phyloP scores from a whole-genome alignment of 2,888 invertebrate species.

The Chesias legatella region DNA sequence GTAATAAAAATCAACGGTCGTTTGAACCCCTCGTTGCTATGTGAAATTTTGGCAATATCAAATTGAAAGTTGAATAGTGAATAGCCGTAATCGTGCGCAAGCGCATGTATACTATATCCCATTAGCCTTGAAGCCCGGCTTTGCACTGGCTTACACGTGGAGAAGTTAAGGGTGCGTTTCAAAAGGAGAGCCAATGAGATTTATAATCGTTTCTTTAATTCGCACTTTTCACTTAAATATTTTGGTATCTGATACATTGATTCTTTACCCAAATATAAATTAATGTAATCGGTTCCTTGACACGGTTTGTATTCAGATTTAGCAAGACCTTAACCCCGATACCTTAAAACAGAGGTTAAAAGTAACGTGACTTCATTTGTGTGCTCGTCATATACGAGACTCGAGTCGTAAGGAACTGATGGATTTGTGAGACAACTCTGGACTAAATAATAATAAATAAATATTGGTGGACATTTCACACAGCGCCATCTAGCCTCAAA shows the following conservation, averaged over 20 bases:
- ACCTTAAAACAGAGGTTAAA: too few species aligned
- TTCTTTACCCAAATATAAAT: neutral
- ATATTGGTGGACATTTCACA: too few species aligned
- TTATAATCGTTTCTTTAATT: too few species aligned
- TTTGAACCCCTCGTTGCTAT: conserved; percentile 3
- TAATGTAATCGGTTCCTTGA: conserved; percentile 6
- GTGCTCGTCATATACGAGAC: too few species aligned
- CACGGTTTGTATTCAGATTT: conserved; percentile 9
- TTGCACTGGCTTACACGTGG: conserved; percentile 48
- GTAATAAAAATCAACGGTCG: too few species aligned
- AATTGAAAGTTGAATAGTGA: conserved; percentile 3
- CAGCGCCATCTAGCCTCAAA: too few species aligned
- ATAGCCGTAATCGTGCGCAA: conserved; percentile 12
- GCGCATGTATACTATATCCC: conserved; percentile 29
- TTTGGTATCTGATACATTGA: too few species aligned
- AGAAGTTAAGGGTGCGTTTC: conserved; percentile 26
- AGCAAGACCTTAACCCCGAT: conserved; percentile 3
- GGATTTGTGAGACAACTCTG: too few species aligned
- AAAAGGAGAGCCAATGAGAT: neutral
- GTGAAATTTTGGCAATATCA: conserved; percentile 8
- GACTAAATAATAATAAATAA: too few species aligned
- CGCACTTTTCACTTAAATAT: too few species aligned
- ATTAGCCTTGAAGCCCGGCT: conserved; percentile 43
- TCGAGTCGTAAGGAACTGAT: too few species aligned
- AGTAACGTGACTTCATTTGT: too few species aligned